phyloP scores from a whole-genome alignment of 1,140 invertebrate species.

The Cydia strobilella region DNA sequence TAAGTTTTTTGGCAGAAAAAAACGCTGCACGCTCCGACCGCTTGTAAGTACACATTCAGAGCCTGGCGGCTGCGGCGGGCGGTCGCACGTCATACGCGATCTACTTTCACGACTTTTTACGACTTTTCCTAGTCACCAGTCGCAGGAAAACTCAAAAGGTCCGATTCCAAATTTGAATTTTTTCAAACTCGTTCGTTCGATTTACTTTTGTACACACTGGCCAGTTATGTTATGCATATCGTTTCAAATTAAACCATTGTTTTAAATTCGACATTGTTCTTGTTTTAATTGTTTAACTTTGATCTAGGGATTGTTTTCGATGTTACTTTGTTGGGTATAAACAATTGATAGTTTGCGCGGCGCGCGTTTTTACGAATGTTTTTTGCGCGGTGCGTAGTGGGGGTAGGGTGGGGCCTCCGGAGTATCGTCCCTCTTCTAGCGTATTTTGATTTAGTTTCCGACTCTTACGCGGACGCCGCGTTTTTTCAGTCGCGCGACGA shows the following conservation, averaged over 20 bases:
- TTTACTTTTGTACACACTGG: constrained; percentile 45
- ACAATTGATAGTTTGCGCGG: constrained; percentile 74
- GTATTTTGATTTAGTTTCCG: constrained; percentile 80
- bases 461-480: constrained; percentile 76
- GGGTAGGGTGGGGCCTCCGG: constrained; percentile 73
- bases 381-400: constrained; percentile 72
- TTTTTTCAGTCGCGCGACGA: constrained; percentile 78
- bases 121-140: constrained; percentile 5
- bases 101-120: constrained; percentile 13
- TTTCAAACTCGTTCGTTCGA: constrained; percentile 45
- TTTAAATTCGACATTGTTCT: constrained; percentile 70
- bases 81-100: constrained; percentile 58
- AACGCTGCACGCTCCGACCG: constrained; percentile 49
- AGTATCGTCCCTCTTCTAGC: constrained; percentile 77
- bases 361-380: constrained; percentile 78
- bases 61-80: constrained; percentile 65
- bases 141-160: constrained; percentile 25
- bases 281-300: constrained; percentile 62
- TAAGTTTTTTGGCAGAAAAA: constrained; percentile 75
- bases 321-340: constrained; percentile 59
- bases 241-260: constrained; percentile 69
- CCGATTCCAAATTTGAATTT: not conserved
- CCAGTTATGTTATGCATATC: constrained; percentile 60
- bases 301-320: constrained; percentile 40
- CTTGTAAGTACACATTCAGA: constrained; percentile 57